phyloP scores from a whole-genome alignment of 2,888 invertebrate species.

The Lysandra coridon region DNA sequence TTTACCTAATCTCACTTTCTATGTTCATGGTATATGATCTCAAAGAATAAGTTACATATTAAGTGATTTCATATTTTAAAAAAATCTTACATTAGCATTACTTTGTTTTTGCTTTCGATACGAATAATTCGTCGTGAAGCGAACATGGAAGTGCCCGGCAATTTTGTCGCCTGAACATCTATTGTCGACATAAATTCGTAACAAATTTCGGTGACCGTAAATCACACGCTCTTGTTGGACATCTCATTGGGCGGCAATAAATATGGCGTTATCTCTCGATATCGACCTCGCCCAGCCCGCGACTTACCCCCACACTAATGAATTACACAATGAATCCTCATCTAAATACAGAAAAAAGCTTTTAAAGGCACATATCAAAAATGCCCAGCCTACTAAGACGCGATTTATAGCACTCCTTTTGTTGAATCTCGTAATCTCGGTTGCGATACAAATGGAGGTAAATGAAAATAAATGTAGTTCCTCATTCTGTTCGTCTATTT shows the following conservation, averaged over 20 bases:
- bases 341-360: conserved; percentile 82
- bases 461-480: conserved; percentile 81
- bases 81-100: neutral
- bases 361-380: conserved; percentile 81
- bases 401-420: conserved; percentile 78
- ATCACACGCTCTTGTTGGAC: conserved; percentile 65
- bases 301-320: conserved; percentile 76
- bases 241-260: conserved; percentile 74
- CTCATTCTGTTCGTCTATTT: conserved; percentile 75
- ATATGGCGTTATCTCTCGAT: conserved; percentile 75
- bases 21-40: neutral
- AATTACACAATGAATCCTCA: conserved; percentile 81
- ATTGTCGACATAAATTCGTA: conserved; percentile 49
- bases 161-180: conserved; percentile 18
- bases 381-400: conserved; percentile 81
- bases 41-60: neutral
- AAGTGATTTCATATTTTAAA: neutral
- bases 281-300: conserved; percentile 70
- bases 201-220: conserved; percentile 69
- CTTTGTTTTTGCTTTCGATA: neutral
- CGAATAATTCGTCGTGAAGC: neutral
- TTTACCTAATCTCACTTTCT: neutral
- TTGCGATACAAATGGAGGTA: conserved; percentile 77
- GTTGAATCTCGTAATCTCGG: conserved; percentile 81
- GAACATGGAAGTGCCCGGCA: neutral